Evolutionary conservation across 2,888 invertebrate species (phyloP).

Genomic region (Chrysotoxum bicinctum): DNA sequence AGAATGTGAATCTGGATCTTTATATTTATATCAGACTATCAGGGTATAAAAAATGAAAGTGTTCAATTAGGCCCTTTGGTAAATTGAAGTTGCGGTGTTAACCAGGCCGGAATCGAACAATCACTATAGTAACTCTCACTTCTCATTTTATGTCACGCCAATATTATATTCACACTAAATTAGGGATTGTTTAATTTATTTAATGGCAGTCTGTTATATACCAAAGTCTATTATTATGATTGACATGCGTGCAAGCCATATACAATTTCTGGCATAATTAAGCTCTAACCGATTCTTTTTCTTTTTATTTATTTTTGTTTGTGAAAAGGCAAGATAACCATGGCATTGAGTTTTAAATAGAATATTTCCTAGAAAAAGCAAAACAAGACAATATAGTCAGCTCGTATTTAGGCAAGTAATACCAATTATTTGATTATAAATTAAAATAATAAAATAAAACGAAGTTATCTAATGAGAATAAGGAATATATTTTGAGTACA

Average conservation of each 20-base stretch:
- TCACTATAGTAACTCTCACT: constrained; percentile 7
- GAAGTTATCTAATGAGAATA: too few species aligned
- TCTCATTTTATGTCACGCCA: constrained; percentile 9
- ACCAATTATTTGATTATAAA: neutral
- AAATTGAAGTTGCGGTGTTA: neutral
- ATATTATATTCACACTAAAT: constrained; percentile 17
- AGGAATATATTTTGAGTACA: too few species aligned
- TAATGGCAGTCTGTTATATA: neutral
- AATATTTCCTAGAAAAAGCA: neutral
- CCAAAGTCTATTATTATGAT: neutral
- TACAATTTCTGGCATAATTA: neutral
- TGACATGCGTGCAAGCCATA: constrained; percentile 4
- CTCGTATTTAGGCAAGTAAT: neutral
- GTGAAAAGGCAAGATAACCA: neutral
- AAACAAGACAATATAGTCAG: neutral
- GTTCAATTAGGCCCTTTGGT: neutral
- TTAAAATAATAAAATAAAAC: too few species aligned
- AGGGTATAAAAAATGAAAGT: constrained; percentile 21
- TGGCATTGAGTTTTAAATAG: neutral
- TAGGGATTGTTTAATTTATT: constrained; percentile 7
- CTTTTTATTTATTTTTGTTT: neutral
- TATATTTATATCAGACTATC: too few species aligned
- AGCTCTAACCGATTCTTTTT: neutral
- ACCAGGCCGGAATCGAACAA: constrained; percentile 25
- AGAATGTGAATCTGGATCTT: too few species aligned